Evolutionary conservation across 2,888 invertebrate species (phyloP), one percentile per base, ranked within the genome.

Genomic region (Eupithecia dodoneata): DNA sequence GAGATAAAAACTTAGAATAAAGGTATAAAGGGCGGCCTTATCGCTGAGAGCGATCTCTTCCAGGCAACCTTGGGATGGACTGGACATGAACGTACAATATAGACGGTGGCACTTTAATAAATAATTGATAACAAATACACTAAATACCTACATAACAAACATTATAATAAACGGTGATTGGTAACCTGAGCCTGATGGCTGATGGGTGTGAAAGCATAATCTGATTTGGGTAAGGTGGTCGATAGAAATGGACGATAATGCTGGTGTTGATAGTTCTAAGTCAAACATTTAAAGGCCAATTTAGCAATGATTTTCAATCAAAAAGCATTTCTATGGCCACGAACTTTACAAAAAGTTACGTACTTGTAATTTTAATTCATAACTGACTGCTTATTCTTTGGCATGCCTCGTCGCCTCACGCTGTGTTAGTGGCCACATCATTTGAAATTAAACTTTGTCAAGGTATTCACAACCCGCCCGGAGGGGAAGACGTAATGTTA

Each of bases 401-500:
- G n/a, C n/a, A n/a, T n/a, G 55, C 55, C 55, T 3, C 2, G 7
- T 18, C 55, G n/a, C 13, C 4, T 12, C 65, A 47, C 76, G 78
- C 77, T 41, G 0, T 52, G 71, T 79, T 72, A 63, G 75, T 75
- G 69, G 79, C 79, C 45, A 13, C 30, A 42, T 67, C 66, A 77
- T 80, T 75, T 75, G 78, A 78, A 80, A 80, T 80, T 76, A 80
- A 80, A 80, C 80, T 78, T 78, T 70, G 74, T 76, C 75, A 80
- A 80, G 80, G 78, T 80, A 80, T 80, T 80, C 80, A 66, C 52
- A 59, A 70, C 76, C 78, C 76, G 73, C 52, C 70, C 65, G 72
- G 69, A 75, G 79, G 78, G 77, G 74, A 71, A 67, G 72, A 86
- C 86, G 86, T 85, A 84, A 87, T 84, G 86, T 84, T 84, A 84